Base-by-base conservation (phyloP, 2,888 invertebrate genomes). In the Aplocera efformata region DNA sequence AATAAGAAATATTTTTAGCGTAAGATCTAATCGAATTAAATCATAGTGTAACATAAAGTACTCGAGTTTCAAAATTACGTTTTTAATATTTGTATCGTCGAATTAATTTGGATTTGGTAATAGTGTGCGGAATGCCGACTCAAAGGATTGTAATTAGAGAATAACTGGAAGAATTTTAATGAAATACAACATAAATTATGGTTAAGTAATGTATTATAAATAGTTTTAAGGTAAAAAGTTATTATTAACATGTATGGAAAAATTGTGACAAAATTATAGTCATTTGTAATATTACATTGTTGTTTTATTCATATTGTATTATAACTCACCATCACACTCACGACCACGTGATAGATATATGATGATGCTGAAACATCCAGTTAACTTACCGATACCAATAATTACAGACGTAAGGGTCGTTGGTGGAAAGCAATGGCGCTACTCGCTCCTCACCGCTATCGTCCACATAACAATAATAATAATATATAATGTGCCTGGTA, bases 201-300 rank as follows among this genome's bases (percentile, higher is more conserved):
- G 70, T 70, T 83, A 88, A 86, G 86, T 86, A 82, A 83, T 88
- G 86, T 86, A 88, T 85, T 86, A 88, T 88, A 88, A 84, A 79
- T 86, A 86, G 84, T 54, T 60, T 42, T 86, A 86, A 85, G 86
- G 83, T 85, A 84, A 86, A 86, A 86, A 84, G 88, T 88, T 88
- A 88, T 88, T 86, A 88, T 86, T 88, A 88, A 89, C 88, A 88
- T 88, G 88, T 88, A 88, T 86, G 88, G 88, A 88, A 86, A 84
- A 86, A 86, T 88, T 86, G 88, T 89, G 89, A 88, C 88, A 88
- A 85, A 88, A 89, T 86, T 89, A 88, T 88, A 89, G 89, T 89
- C 89, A 89, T 89, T 89, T 89, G 88, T 89, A 89, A 88, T 88
- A 89, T 88, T 86, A 77, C 1, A 79, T 59, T 75, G 71, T 77